Percentiles rank a stretch among this genome's conserved stretches.
phyloP scores from a whole-genome alignment of 1,140 invertebrate genomes.

The Radopholus similis region DNA sequence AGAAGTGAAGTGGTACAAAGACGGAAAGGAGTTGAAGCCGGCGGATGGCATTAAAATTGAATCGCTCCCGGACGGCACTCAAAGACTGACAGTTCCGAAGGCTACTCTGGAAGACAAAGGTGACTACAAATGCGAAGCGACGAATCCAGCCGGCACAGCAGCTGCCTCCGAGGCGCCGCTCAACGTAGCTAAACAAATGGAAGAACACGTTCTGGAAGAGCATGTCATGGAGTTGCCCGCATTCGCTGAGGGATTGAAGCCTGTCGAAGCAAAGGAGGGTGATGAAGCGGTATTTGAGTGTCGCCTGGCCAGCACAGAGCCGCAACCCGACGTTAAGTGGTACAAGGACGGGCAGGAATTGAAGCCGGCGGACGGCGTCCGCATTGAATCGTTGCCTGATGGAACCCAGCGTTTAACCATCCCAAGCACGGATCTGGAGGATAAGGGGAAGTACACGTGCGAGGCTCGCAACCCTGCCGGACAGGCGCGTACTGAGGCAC shows the following conservation, averaged over 20 bases:
- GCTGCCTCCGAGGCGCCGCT: conserved; percentile 54
- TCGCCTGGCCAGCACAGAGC: background rate
- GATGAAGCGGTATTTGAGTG: conserved; percentile 79
- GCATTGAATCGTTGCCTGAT: conserved; percentile 71
- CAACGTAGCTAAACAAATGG: conserved; percentile 27
- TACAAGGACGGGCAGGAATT: background rate
- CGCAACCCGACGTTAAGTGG: background rate
- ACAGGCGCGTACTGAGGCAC: conserved; percentile 48
- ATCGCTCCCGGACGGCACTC: conserved; percentile 72
- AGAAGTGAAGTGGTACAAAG: background rate
- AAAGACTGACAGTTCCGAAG: conserved; percentile 72
- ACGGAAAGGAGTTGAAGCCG: background rate
- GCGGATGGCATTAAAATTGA: conserved; percentile 66
- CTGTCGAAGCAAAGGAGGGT: conserved; percentile 71
- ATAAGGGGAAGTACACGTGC: conserved; percentile 78
- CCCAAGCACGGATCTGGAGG: conserved; percentile 71
- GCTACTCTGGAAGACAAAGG: conserved; percentile 78
- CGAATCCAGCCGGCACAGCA: conserved; percentile 41
- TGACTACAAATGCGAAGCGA: conserved; percentile 69
- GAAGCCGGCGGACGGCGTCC: conserved; percentile 61
- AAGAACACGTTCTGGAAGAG: background rate
- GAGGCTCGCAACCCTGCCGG: conserved; percentile 49
- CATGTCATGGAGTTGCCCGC: background rate
- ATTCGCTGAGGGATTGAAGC: conserved; percentile 10
- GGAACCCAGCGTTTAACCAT: conserved; percentile 75